phyloP scores from a whole-genome alignment of 2,113 vertebrate genomes.

The Leucopternis melanops region DNA sequence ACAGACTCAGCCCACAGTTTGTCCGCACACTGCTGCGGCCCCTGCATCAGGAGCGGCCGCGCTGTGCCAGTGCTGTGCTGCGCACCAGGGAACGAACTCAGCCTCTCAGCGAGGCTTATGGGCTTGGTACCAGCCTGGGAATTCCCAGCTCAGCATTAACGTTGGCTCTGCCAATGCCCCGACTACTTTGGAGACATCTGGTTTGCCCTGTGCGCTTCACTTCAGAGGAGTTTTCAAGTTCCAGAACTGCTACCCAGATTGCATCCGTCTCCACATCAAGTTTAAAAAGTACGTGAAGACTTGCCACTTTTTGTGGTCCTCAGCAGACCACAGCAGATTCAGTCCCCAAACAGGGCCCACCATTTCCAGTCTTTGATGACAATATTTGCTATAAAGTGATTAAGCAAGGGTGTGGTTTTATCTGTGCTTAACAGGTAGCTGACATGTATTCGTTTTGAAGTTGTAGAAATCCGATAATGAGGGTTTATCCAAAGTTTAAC shows the following conservation, averaged over 20 bases:
- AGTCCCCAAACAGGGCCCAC: background rate
- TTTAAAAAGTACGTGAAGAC: background rate
- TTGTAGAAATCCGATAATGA: background rate
- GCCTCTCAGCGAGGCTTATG: background rate
- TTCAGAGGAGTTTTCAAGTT: background rate
- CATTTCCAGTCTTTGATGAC: background rate
- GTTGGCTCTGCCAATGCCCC: rapidly evolving
- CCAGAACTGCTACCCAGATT: background rate
- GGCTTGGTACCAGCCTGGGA: background rate
- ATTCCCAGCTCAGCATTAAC: rapidly evolving
- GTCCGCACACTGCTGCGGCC: background rate
- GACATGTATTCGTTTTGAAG: rapidly evolving
- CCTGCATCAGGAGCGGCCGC: background rate
- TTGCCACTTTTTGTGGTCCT: background rate
- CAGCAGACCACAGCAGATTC: background rate
- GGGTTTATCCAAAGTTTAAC: background rate
- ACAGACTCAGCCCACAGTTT: background rate
- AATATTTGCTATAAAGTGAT: background rate
- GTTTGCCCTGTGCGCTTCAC: background rate
- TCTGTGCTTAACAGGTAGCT: background rate
- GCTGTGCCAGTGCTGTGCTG: background rate
- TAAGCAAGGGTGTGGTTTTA: background rate
- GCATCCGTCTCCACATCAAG: rapidly evolving
- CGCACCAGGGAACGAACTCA: background rate
- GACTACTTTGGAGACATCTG: background rate